Evolutionary conservation across 2,113 vertebrate species (phyloP), one percentile per base, ranked within the genome.

Genomic region (Gopherus evgoodei): DNA sequence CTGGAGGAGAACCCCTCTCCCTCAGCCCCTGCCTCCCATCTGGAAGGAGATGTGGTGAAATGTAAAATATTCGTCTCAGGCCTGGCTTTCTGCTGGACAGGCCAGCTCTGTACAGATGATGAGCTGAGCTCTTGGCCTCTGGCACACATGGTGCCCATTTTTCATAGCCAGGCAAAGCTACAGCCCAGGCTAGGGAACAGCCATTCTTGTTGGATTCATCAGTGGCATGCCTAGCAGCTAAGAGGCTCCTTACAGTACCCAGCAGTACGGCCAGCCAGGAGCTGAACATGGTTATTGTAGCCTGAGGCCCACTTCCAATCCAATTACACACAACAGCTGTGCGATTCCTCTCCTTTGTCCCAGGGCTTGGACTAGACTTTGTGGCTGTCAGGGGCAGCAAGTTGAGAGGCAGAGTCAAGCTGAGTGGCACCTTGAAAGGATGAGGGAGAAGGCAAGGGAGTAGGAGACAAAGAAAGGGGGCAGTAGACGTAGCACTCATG

Each of bases 261-360:
- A 91, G 90, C 83, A 75, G 16, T 1, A 44, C 87, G 92, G 90
- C 44, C 91, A 95, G 90, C 91, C 90, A 3, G 81, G 90, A 98
- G 80, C 52, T 90, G 62, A 97, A 93, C 29, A 93, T 12, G 75
- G 90, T 93, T 87, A 86, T 56, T 96, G 95, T 93, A 96, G 95
- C 90, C 22, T 0, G 88, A 92, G 94, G 94, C 92, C 83, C 86
- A 84, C 84, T 98, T 98, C 94, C 96, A 97, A 97, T 96, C 81
- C 93, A 98, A 96, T 97, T 93, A 98, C 49, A 50, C 47, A 95
- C 52, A 94, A 57, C 44, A 87, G 91, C 91, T 95, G 91, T 95
- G 88, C 85, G 91, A 96, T 96, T 95, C 72, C 76, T 87, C 79
- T 80, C 88, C 81, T 83, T 92, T 83, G 94, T 89, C 94, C 89